Evolutionary conservation across 2,113 vertebrate genomes (phyloP).

Genomic region (Saccopteryx leptura): DNA sequence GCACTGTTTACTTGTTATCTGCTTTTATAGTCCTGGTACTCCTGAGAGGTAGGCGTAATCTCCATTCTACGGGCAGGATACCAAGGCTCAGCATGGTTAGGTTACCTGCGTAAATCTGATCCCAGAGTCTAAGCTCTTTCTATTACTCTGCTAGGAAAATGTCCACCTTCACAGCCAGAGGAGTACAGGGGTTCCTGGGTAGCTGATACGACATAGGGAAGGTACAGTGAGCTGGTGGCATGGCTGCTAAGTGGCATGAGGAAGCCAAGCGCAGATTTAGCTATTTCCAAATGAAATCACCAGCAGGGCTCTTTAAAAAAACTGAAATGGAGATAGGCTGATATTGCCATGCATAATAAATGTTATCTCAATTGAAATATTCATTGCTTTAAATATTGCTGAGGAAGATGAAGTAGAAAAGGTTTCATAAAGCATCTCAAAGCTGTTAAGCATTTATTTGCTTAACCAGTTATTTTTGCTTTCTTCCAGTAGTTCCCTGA

Average conservation of each 20-base stretch:
- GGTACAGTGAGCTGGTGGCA: not conserved
- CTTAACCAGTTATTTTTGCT: constrained; percentile 21
- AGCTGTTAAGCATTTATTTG: constrained; percentile 24
- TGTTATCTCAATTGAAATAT: not conserved
- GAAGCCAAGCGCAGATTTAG: not conserved
- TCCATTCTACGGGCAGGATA: not conserved
- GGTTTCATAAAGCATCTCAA: constrained; percentile 21
- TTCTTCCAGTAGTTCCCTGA: not conserved
- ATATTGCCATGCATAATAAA: not conserved
- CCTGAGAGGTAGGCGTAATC: not conserved
- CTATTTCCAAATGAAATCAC: constrained; percentile 23
- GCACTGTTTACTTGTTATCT: not conserved
- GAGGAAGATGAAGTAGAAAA: not conserved
- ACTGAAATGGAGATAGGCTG: not conserved
- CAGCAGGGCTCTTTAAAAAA: not conserved
- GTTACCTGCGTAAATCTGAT: not conserved
- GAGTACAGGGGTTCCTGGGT: not conserved
- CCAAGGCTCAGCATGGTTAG: not conserved
- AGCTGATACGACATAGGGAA: not conserved
- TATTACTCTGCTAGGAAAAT: not conserved
- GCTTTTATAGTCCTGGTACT: not conserved
- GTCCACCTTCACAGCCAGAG: not conserved
- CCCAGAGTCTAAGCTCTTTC: not conserved
- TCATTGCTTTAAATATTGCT: not conserved
- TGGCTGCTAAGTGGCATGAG: not conserved